phyloP scores from a whole-genome alignment of 2,888 invertebrate genomes.

The Rotaria macrura region DNA sequence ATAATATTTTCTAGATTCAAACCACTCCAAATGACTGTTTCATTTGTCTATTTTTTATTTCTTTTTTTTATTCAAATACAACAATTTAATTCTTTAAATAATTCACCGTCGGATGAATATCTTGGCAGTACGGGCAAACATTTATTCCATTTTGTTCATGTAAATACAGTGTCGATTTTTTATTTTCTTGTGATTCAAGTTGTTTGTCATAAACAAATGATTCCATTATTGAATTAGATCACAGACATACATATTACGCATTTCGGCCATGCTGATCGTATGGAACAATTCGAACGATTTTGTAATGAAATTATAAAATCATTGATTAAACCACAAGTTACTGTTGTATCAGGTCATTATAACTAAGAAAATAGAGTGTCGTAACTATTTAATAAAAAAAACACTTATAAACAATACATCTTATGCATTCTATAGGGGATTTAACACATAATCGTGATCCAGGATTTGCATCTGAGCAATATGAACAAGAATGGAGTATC shows the following conservation, averaged over 20 bases:
- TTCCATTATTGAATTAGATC: background rate
- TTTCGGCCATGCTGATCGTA: background rate
- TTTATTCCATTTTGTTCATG: constrained; percentile 15
- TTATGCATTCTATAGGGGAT: background rate
- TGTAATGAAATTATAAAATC: background rate
- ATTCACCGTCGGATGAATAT: too few relatives aligned
- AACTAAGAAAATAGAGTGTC: too few relatives aligned
- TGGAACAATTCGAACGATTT: constrained; percentile 5
- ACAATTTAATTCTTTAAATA: too few relatives aligned
- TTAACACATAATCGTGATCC: background rate
- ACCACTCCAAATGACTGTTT: too few relatives aligned
- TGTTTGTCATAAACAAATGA: background rate
- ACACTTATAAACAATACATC: background rate
- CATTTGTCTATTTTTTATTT: too few relatives aligned
- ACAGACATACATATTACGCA: background rate
- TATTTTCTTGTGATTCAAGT: background rate
- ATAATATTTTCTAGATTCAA: too few relatives aligned
- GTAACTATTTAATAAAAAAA: background rate
- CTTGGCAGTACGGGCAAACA: background rate
- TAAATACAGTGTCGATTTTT: background rate
- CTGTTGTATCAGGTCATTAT: background rate
- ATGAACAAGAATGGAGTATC: constrained; percentile 68
- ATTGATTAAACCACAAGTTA: background rate
- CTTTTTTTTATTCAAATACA: too few relatives aligned
- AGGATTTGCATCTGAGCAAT: constrained; percentile 63